Conservation (phyloP, 2,113 vertebrate species). For the Pluvianellus socialis region DNA sequence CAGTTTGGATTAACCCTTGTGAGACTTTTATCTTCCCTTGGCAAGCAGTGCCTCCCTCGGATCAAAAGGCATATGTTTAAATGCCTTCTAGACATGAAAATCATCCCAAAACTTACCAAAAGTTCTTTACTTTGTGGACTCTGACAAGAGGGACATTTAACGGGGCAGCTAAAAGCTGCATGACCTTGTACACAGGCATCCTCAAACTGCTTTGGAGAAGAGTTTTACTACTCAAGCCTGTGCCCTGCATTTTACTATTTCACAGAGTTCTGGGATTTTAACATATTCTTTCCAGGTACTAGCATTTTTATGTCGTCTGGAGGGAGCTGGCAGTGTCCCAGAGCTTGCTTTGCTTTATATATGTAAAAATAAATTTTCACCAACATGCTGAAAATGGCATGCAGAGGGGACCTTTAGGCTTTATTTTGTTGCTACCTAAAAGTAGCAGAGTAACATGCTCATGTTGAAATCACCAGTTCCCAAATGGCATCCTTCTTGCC, state of each 20-base stretch:
- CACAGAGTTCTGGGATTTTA: not conserved
- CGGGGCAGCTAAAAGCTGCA: not conserved
- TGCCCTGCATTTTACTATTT: not conserved
- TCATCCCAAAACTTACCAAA: not conserved
- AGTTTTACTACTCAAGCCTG: not conserved
- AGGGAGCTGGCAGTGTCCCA: not conserved
- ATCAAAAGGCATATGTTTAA: not conserved
- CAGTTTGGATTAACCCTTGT: not conserved
- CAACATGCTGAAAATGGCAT: not conserved
- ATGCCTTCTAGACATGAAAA: not conserved
- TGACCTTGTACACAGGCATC: not conserved
- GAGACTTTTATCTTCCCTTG: not conserved
- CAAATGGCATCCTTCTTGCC: conserved; percentile 4
- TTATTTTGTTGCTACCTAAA: not conserved
- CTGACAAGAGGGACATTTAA: not conserved
- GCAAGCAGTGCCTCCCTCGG: not conserved
- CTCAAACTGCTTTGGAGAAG: not conserved
- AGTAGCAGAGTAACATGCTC: not conserved
- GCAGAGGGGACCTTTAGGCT: not conserved
- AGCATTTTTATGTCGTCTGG: not conserved
- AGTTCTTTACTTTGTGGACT: not conserved
- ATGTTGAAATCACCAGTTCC: conserved; percentile 1
- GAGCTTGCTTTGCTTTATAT: not conserved
- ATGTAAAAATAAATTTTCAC: not conserved
- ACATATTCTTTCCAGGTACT: not conserved